Percentiles rank a stretch among this genome's conserved stretches.
phyloP scores from a whole-genome alignment of 2,888 invertebrate genomes.

The Chaetogeoica ovagalla region DNA sequence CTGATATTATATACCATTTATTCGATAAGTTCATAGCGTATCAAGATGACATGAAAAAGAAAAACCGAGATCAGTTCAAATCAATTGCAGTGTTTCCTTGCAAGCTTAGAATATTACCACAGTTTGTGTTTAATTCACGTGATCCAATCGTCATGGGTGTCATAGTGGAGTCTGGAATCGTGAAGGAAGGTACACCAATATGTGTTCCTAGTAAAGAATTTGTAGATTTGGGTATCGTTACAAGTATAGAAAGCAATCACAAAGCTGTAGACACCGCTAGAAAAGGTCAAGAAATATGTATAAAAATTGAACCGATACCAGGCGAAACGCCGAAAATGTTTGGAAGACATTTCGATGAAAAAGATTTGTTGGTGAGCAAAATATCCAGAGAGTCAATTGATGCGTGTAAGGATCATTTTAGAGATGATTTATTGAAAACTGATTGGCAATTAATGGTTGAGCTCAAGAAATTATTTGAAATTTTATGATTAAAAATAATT shows the following conservation, averaged over 20 bases:
- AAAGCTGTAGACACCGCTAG: conserved; percentile 91
- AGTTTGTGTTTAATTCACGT: conserved; percentile 96
- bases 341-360: conserved; percentile 97
- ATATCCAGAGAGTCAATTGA: conserved; percentile 97
- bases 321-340: conserved; percentile 99
- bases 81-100: conserved; percentile 98
- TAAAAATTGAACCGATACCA: conserved; percentile 94
- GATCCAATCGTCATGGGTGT: conserved; percentile 98
- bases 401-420: conserved; percentile 98
- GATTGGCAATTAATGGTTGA: conserved; percentile 99
- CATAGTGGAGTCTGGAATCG: conserved; percentile 89
- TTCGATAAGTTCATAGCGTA: conserved; percentile 96
- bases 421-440: conserved; percentile 92
- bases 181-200: conserved; percentile 95
- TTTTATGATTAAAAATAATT: conserved; percentile 69
- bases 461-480: conserved; percentile 95
- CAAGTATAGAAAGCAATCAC: conserved; percentile 94
- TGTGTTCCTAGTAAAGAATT: conserved; percentile 98
- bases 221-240: conserved; percentile 89
- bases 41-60: conserved; percentile 85
- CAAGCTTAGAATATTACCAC: conserved; percentile 72
- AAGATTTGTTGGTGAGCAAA: conserved; percentile 94
- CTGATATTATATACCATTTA: conserved; percentile 99
- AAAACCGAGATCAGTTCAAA: conserved; percentile 93
- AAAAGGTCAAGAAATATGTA: conserved; percentile 93